Evolutionary conservation across 2,113 vertebrate species (phyloP).

Genomic region (Lepus timidus): DNA sequence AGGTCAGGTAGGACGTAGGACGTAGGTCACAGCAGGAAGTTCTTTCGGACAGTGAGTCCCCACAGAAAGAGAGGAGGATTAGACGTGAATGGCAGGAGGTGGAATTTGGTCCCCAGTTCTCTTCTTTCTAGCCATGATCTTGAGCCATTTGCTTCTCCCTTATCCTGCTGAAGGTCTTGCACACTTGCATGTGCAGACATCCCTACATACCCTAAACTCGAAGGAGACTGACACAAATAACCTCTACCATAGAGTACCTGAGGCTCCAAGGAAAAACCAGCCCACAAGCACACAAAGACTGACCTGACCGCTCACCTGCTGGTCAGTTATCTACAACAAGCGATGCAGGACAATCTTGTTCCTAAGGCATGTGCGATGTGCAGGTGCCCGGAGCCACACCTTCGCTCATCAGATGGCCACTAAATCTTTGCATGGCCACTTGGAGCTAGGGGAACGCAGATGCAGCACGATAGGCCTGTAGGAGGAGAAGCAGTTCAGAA

Average conservation of each 20-base stretch:
- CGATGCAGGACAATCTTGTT: neutral
- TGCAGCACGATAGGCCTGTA: slow-evolving; percentile 10
- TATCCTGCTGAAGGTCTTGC: neutral
- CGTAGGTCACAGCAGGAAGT: neutral
- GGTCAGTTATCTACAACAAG: neutral
- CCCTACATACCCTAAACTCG: neutral
- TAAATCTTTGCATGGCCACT: neutral
- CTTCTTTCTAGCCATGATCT: neutral
- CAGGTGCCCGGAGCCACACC: rapidly evolving
- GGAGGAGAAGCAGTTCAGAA: neutral
- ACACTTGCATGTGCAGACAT: neutral
- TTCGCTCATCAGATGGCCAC: neutral
- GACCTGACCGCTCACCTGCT: neutral
- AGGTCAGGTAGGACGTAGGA: neutral
- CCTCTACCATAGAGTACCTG: neutral
- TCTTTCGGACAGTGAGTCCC: rapidly evolving
- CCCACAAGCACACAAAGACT: neutral
- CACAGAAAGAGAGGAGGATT: neutral
- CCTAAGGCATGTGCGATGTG: rapidly evolving
- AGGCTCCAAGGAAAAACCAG: neutral
- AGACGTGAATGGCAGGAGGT: neutral
- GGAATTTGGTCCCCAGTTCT: neutral
- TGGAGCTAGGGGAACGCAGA: neutral
- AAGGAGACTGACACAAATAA: neutral
- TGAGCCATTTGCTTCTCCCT: neutral